Base-by-base conservation (phyloP, 2,113 vertebrate species). In the Tupaia chinensis region DNA sequence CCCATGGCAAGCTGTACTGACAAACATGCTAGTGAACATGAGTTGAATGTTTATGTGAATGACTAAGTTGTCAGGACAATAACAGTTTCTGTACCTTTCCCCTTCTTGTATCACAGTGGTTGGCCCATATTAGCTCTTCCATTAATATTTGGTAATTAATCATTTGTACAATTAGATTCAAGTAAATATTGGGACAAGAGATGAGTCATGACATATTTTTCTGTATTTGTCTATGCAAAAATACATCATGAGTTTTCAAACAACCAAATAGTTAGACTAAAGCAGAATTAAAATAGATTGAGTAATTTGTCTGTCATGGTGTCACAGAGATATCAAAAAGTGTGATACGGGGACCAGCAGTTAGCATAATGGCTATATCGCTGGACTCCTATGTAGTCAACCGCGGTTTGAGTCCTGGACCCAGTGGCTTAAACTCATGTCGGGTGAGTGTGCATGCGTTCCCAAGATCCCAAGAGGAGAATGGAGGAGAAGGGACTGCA, bases 281-380 rank as follows among this genome's bases (percentile, higher is more conserved):
- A 44, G 44, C 10, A 23, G 13, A 17, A 32, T 20, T n/a, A 83
- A 79, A 29, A 76, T 68, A 58, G 16, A 3, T 32, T 5, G 73
- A 86, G 65, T 72, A 77, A 77, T 53, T 60, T 11, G 90, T 92
- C 81, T 76, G 11, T 25, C 69, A n/a, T 78, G 15, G 14, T 63
- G 9, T 69, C 23, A 32, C 3, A 73, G 56, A 72, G 81, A 95
- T 95, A 74, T 3, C 3, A 9, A 72, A 85, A 91, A 93, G 4
- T n/a, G 1, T 61, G 17, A 74, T 29, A 20, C 25, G 74, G 44
- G 44, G 44, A 44, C 44, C 44, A 44, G 44, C 44, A 44, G 44
- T 44, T 44, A 44, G 44, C 44, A 44, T 44, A 44, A 44, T n/a
- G n/a, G n/a, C n/a, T n/a, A n/a, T n/a, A n/a, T n/a, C n/a, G n/a